Base-by-base conservation (phyloP, 2,113 vertebrate genomes). In the Brachionichthys hirsutus region DNA sequence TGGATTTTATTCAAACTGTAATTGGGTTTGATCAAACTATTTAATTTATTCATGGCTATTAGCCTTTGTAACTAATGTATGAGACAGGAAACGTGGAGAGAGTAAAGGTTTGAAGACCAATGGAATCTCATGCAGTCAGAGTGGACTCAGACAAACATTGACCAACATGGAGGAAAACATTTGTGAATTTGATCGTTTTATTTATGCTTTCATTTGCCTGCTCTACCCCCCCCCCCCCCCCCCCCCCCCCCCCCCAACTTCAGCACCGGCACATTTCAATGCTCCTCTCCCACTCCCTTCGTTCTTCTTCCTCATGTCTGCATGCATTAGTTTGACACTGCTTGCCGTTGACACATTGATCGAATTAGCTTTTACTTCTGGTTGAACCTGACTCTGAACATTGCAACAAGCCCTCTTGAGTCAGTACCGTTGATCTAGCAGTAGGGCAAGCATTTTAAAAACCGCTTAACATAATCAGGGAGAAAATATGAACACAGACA, bases 321-420 rank as follows among this genome's bases (percentile, higher is more conserved):
- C 54, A 60, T 9, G 53, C 62, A 41, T 59, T 53, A 71, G 62
- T 72, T 45, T 61, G 61, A 66, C 72, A 49, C 66, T 62, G 75
- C 75, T 77, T 70, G 55, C 73, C 77, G 79, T 72, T 84, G 83
- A 89, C 81, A 86, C 77, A 80, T 84, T 84, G 85, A 88, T 83
- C 83, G 85, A 88, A 85, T 77, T 84, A 75, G 64, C 84, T 83
- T 83, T 85, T 85, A 84, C 58, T 71, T 49, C 68, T 62, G 78
- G 75, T 75, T 79, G 66, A 79, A 80, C 77, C 22, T 62, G 72
- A 74, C 73, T 75, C 36, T 17, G 57, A 30, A 30, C 24, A 30
- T 30, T 8, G 54, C 53, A 51, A 59, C 78, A 44, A 55, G 70
- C 24, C 12, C 46, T 62, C 77, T 56, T 71, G 72, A 77, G 73